Evolutionary conservation across 2,888 invertebrate species (phyloP).

Genomic region (Anarsia innoxiella): DNA sequence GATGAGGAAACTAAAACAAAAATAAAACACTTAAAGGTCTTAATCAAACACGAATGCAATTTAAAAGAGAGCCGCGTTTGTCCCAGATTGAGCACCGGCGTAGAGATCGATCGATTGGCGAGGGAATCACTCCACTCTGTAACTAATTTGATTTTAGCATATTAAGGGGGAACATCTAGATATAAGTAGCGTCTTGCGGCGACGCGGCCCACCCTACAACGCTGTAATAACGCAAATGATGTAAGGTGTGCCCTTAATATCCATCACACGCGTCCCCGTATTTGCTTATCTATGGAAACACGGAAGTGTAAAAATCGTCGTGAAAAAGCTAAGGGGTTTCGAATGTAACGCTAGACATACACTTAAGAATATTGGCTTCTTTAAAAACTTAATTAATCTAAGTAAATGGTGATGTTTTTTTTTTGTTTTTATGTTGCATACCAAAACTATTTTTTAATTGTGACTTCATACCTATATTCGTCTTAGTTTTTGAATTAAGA

Average conservation of each 20-base stretch:
- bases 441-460: too few relatives aligned
- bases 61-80: constrained; percentile 38
- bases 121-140: constrained; percentile 67
- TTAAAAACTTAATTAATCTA: too few relatives aligned
- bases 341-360: constrained; percentile 42
- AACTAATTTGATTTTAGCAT: constrained; percentile 76
- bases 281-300: constrained; percentile 74
- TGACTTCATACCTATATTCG: too few relatives aligned
- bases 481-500: too few relatives aligned
- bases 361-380: constrained; percentile 60
- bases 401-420: too few relatives aligned
- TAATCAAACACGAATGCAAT: constrained; percentile 43
- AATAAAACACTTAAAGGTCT: too few relatives aligned
- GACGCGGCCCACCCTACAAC: constrained; percentile 35
- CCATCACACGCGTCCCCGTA: constrained; percentile 72
- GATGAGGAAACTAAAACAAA: too few relatives aligned
- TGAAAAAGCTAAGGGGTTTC: constrained; percentile 48
- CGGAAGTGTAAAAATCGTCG: constrained; percentile 74
- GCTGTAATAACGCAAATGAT: constrained; percentile 72
- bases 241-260: constrained; percentile 75
- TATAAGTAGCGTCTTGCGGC: constrained; percentile 63
- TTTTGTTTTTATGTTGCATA: too few relatives aligned
- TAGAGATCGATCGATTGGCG: constrained; percentile 58
- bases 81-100: constrained; percentile 49
- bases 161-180: constrained; percentile 70